Percentiles rank a stretch among this genome's conserved stretches.
phyloP scores from a whole-genome alignment of 2,888 invertebrate genomes.

The Hirtodrosophila histrioides region DNA sequence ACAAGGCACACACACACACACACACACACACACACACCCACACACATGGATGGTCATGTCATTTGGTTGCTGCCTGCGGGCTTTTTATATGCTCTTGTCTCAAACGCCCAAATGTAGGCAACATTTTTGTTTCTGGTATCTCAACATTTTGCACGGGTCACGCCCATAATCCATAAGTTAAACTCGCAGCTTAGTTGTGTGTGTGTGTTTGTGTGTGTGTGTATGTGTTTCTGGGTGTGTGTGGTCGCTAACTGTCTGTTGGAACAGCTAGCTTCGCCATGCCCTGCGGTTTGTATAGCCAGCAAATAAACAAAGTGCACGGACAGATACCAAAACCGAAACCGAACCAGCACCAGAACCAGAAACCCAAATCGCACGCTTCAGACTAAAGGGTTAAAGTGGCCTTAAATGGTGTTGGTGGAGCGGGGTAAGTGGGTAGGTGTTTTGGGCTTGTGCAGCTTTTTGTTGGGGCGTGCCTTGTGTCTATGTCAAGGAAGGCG shows the following conservation, averaged over 20 bases:
- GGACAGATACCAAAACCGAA: conserved; percentile 19
- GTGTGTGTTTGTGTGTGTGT: conserved; percentile 8
- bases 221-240: conserved; percentile 7
- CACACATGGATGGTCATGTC: conserved; percentile 42
- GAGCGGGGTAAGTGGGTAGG: conserved; percentile 5
- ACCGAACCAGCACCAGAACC: conserved; percentile 23
- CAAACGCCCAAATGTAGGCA: conserved; percentile 68
- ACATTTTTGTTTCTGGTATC: conserved; percentile 46
- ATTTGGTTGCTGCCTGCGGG: conserved; percentile 42
- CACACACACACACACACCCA: conserved; percentile 15
- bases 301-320: conserved; percentile 51
- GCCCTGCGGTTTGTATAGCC: conserved; percentile 35
- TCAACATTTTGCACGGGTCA: conserved; percentile 55
- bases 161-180: conserved; percentile 79
- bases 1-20: background rate
- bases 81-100: conserved; percentile 31
- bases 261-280: conserved; percentile 22
- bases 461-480: conserved; percentile 12
- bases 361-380: conserved; percentile 58
- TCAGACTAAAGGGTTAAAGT: conserved; percentile 68
- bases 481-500: conserved; percentile 49
- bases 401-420: conserved; percentile 53
- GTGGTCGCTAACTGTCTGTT: conserved; percentile 54
- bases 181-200: conserved; percentile 42
- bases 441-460: background rate